Evolutionary conservation across 2,888 invertebrate species (phyloP).

Genomic region (Dyspetes luteomarginatus): DNA sequence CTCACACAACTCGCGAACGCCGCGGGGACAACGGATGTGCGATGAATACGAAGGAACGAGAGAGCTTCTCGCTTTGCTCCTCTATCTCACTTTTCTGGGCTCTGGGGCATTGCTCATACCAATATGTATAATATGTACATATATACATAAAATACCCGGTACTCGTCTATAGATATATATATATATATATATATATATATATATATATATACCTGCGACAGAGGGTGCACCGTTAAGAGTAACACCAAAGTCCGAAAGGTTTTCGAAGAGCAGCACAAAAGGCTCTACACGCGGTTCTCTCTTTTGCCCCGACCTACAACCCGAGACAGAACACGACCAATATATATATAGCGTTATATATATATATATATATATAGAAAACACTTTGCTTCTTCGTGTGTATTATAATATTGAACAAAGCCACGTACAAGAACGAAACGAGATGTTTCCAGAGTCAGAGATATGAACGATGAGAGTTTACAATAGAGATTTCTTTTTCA

Average conservation of each 20-base stretch:
- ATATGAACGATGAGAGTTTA: conserved; percentile 22
- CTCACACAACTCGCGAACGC: conserved; percentile 41
- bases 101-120: conserved; percentile 25
- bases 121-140: conserved; percentile 1
- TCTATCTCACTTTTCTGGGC: conserved; percentile 37
- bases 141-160: conserved; percentile 13
- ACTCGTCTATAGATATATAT: neutral
- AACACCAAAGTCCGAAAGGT: conserved; percentile 65
- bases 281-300: conserved; percentile 42
- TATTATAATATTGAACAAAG: conserved; percentile 61
- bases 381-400: conserved; percentile 31
- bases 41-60: conserved; percentile 66
- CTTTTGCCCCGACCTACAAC: conserved; percentile 52
- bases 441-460: conserved; percentile 33
- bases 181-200: conserved; percentile 15
- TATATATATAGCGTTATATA: neutral
- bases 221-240: conserved; percentile 64
- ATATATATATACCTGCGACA: conserved; percentile 59
- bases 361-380: neutral
- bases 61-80: conserved; percentile 43
- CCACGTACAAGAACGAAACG: conserved; percentile 46
- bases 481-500: neutral
- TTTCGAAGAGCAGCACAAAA: conserved; percentile 59
- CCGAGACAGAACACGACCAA: conserved; percentile 7
- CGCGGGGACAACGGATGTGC: conserved; percentile 66